Percentiles rank a stretch among this genome's conserved stretches.
Conservation (phyloP, 1,140 invertebrate genomes). For the Zaprionus vittiger region DNA sequence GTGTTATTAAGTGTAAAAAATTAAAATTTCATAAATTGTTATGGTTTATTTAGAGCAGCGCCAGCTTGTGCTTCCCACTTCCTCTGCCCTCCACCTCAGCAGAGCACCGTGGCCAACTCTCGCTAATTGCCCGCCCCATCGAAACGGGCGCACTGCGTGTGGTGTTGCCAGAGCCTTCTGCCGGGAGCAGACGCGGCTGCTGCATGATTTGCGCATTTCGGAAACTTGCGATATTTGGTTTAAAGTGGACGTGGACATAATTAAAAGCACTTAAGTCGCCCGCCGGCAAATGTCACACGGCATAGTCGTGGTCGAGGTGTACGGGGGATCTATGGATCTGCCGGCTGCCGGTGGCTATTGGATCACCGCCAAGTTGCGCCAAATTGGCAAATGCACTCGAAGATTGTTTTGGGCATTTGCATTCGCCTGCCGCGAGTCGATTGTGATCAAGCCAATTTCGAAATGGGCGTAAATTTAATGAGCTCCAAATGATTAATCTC, state of each 20-base stretch:
- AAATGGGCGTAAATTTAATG: conserved; percentile 12
- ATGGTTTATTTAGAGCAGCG: conserved; percentile 77
- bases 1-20: conserved; percentile 81
- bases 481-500: conserved; percentile 8
- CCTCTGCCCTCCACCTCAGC: background rate
- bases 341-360: conserved; percentile 38
- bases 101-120: conserved; percentile 11
- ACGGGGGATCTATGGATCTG: no score
- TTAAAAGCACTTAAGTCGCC: conserved; percentile 78
- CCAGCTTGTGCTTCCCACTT: conserved; percentile 13
- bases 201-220: conserved; percentile 68
- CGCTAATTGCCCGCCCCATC: conserved; percentile 51
- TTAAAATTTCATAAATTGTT: conserved; percentile 82
- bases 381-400: conserved; percentile 59
- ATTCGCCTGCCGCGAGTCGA: conserved; percentile 15
- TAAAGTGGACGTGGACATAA: conserved; percentile 76
- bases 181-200: background rate
- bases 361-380: conserved; percentile 59
- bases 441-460: conserved; percentile 42
- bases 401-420: conserved; percentile 39
- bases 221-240: conserved; percentile 74
- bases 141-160: background rate
- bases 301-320: conserved; percentile 4
- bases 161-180: background rate
- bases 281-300: conserved; percentile 28